Evolutionary conservation across 2,888 invertebrate species (phyloP).

Genomic region (Eledona agricola): DNA sequence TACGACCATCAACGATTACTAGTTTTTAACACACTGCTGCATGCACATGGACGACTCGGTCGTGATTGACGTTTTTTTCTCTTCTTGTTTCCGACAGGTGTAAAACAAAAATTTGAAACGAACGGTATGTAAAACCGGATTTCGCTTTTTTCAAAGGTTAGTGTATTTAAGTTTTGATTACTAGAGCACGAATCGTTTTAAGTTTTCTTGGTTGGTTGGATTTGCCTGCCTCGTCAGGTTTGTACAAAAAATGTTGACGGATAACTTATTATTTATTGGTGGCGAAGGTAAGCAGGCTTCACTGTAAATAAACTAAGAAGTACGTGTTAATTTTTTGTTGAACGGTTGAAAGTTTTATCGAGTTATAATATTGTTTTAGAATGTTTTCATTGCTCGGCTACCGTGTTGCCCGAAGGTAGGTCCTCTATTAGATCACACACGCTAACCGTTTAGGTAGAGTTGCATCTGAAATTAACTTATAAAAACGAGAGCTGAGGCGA

Average conservation of each 20-base stretch:
- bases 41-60: slow-evolving; percentile 19
- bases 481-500: slow-evolving; percentile 23
- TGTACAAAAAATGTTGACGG: slow-evolving; percentile 37
- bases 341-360: slow-evolving; percentile 23
- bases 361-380: slow-evolving; percentile 19
- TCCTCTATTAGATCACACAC: slow-evolving; percentile 35
- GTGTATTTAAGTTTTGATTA: slow-evolving; percentile 48
- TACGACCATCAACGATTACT: slow-evolving; percentile 5
- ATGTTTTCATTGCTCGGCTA: slow-evolving; percentile 31
- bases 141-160: slow-evolving; percentile 45
- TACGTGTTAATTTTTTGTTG: slow-evolving; percentile 32
- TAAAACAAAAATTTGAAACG: slow-evolving; percentile 43
- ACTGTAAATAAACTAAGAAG: slow-evolving; percentile 33
- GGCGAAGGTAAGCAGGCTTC: slow-evolving; percentile 40
- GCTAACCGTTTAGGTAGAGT: slow-evolving; percentile 37
- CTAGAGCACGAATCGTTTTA: slow-evolving; percentile 31
- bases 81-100: slow-evolving; percentile 59
- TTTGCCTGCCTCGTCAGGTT: slow-evolving; percentile 35
- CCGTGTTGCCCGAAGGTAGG: slow-evolving; percentile 38
- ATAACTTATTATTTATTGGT: slow-evolving; percentile 31
- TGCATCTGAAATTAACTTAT: slow-evolving; percentile 31
- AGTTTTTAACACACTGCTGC: slow-evolving; percentile 20
- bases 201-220: slow-evolving; percentile 26
- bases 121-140: slow-evolving; percentile 55
- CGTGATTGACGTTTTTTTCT: slow-evolving; percentile 27